Conservation (phyloP, 2,797 vertebrate species). For the Leptodactylus fallax region DNA sequence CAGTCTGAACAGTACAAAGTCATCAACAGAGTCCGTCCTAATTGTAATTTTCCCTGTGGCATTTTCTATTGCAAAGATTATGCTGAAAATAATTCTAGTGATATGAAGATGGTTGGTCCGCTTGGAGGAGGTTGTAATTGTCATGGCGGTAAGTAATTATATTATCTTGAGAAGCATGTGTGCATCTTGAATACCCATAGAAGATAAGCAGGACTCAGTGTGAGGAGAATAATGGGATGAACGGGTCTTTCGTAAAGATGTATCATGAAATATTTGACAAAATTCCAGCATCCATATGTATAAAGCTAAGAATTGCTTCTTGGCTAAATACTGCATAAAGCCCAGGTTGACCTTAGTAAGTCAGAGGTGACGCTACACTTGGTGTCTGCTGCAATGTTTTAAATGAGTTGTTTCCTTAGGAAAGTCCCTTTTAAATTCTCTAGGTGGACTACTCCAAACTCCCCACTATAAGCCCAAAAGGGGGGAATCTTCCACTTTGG, state of each 20-base stretch:
- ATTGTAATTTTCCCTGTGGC: constrained; percentile 57
- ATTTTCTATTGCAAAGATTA: constrained; percentile 48
- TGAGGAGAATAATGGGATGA: constrained; percentile 5
- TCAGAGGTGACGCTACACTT: not conserved
- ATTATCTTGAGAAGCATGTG: constrained; percentile 41
- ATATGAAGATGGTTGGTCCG: constrained; percentile 52
- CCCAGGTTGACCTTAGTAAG: not conserved
- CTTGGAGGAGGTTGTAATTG: constrained; percentile 41
- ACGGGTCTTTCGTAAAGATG: not conserved
- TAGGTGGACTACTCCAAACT: not conserved
- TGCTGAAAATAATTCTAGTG: constrained; percentile 34
- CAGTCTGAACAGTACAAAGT: constrained; percentile 57
- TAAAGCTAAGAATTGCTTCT: not conserved
- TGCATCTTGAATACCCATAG: constrained; percentile 19
- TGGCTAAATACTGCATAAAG: not conserved
- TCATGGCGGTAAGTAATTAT: constrained; percentile 56
- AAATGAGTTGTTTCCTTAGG: not conserved
- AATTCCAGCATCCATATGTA: constrained; percentile 1
- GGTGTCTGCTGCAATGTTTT: not conserved
- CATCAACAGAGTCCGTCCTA: constrained; percentile 47
- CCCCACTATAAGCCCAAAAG: too few relatives aligned
- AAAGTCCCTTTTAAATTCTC: too few relatives aligned
- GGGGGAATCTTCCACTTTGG: too few relatives aligned
- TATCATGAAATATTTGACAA: constrained; percentile 26
- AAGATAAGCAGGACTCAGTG: not conserved